phyloP scores from a whole-genome alignment of 2,113 vertebrate species.

The Chloropsis cyanopogon region DNA sequence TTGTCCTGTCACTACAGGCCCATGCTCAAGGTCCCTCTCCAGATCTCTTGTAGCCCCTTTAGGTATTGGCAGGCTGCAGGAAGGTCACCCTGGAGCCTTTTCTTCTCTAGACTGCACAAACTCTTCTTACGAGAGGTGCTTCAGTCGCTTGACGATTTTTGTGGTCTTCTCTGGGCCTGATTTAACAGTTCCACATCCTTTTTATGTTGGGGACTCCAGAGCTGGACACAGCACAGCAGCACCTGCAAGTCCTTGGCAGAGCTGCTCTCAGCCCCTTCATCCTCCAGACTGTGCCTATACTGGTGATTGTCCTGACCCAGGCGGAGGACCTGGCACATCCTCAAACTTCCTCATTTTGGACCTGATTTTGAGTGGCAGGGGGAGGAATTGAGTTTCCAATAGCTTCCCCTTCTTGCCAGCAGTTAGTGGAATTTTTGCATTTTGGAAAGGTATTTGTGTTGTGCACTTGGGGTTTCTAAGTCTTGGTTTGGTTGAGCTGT shows the following conservation, averaged over 20 bases:
- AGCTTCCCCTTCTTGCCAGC: not conserved
- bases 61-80: rapidly evolving
- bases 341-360: not conserved
- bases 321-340: not conserved
- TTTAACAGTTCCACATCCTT: not conserved
- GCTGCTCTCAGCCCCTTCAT: not conserved
- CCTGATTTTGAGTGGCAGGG: not conserved
- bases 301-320: not conserved
- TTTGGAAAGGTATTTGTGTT: not conserved
- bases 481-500: not conserved
- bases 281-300: not conserved
- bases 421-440: not conserved
- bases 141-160: not conserved
- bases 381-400: not conserved
- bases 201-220: not conserved
- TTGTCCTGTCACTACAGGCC: rapidly evolving
- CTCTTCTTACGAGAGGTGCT: rapidly evolving
- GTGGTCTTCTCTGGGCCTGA: not conserved
- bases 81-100: not conserved
- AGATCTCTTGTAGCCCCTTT: not conserved
- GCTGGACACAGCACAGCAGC: not conserved
- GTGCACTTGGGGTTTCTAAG: not conserved
- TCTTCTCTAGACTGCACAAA: not conserved
- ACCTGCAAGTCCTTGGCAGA: not conserved
- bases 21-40: not conserved